A percentile compares a stretch with the other conserved stretches of the same genome.
These are phyloP conservation scores for Hozukius guyotensis DNA, from an alignment of 2,797 vertebrate genomes.

Conservation along the genomic window DNA sequence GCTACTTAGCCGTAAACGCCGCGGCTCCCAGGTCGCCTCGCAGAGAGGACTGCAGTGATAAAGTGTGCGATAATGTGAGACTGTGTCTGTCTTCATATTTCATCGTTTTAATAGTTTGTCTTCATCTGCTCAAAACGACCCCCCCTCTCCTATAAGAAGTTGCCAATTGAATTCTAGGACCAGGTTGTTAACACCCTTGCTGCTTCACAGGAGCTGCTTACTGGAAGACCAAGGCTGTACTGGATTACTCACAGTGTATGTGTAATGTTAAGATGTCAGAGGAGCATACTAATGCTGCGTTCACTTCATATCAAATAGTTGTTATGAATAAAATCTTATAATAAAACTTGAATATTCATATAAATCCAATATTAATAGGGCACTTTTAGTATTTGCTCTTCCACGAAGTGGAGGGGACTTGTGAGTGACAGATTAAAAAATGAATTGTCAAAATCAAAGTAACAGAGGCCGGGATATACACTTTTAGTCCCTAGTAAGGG, in stretches of 20 bases:
- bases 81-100: slow-evolving; percentile 31
- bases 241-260: background rate
- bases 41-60: slow-evolving; percentile 12
- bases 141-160: slow-evolving; percentile 4
- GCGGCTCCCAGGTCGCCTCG: slow-evolving; percentile 16
- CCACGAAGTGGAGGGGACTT: background rate
- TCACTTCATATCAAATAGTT: too few species aligned
- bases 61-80: slow-evolving; percentile 28
- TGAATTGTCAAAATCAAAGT: background rate
- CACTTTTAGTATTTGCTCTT: background rate
- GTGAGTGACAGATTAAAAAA: background rate
- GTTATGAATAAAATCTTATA: too few species aligned
- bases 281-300: background rate
- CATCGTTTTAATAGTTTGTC: slow-evolving; percentile 41
- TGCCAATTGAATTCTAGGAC: background rate
- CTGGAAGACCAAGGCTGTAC: background rate
- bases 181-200: background rate
- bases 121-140: slow-evolving; percentile 15
- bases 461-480: background rate
- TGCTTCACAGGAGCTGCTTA: slow-evolving; percentile 4
- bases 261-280: background rate
- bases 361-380: background rate
- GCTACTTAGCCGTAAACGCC: slow-evolving; percentile 49
- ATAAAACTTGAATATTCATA: too few species aligned
- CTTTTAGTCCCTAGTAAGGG: background rate